Base-by-base conservation (phyloP, 1,140 invertebrate genomes). In the Diorhabda carinulata region DNA sequence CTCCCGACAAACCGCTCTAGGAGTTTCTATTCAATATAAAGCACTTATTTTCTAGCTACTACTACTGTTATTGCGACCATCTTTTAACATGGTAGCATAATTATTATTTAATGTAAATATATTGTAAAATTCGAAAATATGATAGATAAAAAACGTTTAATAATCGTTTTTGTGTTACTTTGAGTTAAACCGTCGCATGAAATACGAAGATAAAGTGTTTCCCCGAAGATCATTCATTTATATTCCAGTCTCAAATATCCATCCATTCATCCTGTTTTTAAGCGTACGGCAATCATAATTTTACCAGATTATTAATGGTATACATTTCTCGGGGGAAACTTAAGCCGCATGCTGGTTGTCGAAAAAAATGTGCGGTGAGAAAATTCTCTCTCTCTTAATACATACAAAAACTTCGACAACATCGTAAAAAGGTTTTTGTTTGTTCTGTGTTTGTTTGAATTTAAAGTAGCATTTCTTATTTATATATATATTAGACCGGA, bases 221-320 rank as follows among this genome's bases (percentile, higher is more conserved):
- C 47, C 6, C 47, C n/a, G 47, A 52, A 52, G 47, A 52, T 52
- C 47, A 52, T 25, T 25, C 25, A 25, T 52, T 52, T 52, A 52
- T 52, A 52, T 52, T 52, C 47, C 47, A 52, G 47, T 52, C 47
- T 52, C 47, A 52, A 52, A 52, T 52, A 52, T 52, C 47, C 47
- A 52, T 52, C 47, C 47, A 52, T 52, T 52, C 47, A 52, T 52
- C n/a, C 47, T 52, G 47, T 52, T 52, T 52, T 52, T 52, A 52
- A 52, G 47, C 47, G 47, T 52, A 52, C 47, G 47, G 47, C 47
- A 52, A 52, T 52, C 47, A 52, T 52, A 52, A 52, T 52, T 52
- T 52, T 52, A 52, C 47, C 47, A 6, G n/a, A n/a, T 52, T 52
- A 52, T 52, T 52, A 52, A 52, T 52, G 47, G 47, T 52, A n/a